Base-by-base conservation (phyloP, 2,113 vertebrate genomes). In the Labrus mixtus region DNA sequence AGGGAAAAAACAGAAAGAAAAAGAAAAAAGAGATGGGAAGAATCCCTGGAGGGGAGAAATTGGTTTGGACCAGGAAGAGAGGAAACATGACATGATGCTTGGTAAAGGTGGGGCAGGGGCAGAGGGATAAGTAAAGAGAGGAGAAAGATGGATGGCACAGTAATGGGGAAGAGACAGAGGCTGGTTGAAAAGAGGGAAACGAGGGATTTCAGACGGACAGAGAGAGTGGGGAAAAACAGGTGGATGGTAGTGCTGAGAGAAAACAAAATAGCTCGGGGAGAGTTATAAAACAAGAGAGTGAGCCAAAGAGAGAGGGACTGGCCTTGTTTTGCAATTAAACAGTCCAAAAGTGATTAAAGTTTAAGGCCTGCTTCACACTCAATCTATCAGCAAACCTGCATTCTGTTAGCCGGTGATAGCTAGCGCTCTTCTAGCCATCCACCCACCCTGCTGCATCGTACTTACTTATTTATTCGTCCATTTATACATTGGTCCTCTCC, bases 391-490 rank as follows among this genome's bases (percentile, higher is more conserved):
- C 36, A 65, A 73, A 68, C 77, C 64, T 53, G 37, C n/a, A 61
- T 36, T n/a, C 10, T 68, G 19, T 46, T 46, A 62, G 51, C 61
- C 77, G 60, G 64, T 4, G 3, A 25, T 53, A 72, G 20, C 10
- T 22, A 20, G 8, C 57, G 61, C 23, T 39, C 19, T 63, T 61
- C 7, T 16, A 16, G 1, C 25, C 45, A 51, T 29, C 17, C 15
- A 10, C 54, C 37, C 59, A 62, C 76, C 19, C 64, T 56, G 41
- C 4, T 22, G 19, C 64, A 10, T 6, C 1, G 13, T 9, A 39
- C 54, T 86, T 74, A 72, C 77, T 75, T 77, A 68, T 81, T 86
- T 45, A 62, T 84, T 71, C 12, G 10, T 74, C 81, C 61, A 75
- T 78, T 73, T 68, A 76, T 79, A 56, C 71, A 73, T 78, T 22